phyloP scores from a whole-genome alignment of 2,113 vertebrate genomes.

The Caranx melampygus region DNA sequence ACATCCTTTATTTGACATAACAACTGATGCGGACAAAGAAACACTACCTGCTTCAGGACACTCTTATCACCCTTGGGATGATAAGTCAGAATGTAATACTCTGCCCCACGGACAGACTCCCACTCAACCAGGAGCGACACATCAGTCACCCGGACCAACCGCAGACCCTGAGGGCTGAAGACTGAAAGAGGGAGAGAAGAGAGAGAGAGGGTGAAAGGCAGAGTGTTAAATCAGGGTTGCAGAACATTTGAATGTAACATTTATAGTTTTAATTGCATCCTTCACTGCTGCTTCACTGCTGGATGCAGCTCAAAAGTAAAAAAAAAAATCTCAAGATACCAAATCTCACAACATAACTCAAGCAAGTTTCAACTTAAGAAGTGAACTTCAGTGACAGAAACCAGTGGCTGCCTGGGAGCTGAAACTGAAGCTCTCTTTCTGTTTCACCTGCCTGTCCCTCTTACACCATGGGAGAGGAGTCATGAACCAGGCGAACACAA shows the following conservation, averaged over 20 bases:
- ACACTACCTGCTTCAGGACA: conserved; percentile 71
- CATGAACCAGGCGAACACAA: conserved; percentile 4
- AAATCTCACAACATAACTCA: background rate
- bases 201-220: conserved; percentile 63
- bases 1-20: background rate
- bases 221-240: background rate
- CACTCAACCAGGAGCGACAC: conserved; percentile 87
- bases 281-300: too few relatives aligned
- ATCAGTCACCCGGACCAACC: conserved; percentile 84
- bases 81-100: conserved; percentile 88
- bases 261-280: conserved; percentile 4
- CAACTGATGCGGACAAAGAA: background rate
- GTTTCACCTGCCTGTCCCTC: background rate
- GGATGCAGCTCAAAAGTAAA: too few relatives aligned
- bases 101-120: conserved; percentile 82
- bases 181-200: conserved; percentile 79
- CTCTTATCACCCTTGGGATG: conserved; percentile 80
- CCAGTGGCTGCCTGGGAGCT: conserved; percentile 1
- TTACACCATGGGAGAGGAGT: conserved; percentile 11
- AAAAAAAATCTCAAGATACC: too few relatives aligned
- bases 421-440: background rate
- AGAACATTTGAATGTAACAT: conserved; percentile 1
- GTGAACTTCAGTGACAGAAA: background rate
- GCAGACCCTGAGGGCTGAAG: conserved; percentile 83
- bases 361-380: background rate